phyloP scores from a whole-genome alignment of 1,140 invertebrate genomes.

The Hycleus cichorii region DNA sequence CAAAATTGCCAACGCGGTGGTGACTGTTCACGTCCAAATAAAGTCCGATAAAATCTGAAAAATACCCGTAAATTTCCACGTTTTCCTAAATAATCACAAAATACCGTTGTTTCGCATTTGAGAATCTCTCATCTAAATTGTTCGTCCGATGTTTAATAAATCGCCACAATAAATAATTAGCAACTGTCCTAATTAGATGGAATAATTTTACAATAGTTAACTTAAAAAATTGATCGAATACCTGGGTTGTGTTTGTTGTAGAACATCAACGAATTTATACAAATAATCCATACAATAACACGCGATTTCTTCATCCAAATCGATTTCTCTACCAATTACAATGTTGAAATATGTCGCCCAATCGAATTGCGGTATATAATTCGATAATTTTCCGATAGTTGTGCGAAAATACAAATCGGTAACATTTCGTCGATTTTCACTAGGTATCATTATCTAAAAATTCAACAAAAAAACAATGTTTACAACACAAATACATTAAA shows the following conservation, averaged over 20 bases:
- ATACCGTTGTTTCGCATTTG: slow-evolving; percentile 55
- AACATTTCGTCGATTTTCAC: slow-evolving; percentile 74
- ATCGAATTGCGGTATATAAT: slow-evolving; percentile 65
- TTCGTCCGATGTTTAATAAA: slow-evolving; percentile 80
- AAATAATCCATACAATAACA: slow-evolving; percentile 66
- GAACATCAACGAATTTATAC: slow-evolving; percentile 43
- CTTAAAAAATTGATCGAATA: slow-evolving; percentile 33
- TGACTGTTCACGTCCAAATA: slow-evolving; percentile 66
- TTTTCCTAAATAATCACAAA: background rate
- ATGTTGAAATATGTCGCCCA: slow-evolving; percentile 69
- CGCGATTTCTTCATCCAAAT: slow-evolving; percentile 58
- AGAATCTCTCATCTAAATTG: slow-evolving; percentile 75
- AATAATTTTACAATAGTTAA: slow-evolving; percentile 30
- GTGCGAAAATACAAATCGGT: slow-evolving; percentile 73
- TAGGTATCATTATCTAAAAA: slow-evolving; percentile 66
- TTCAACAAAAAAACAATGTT: background rate
- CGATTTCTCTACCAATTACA: slow-evolving; percentile 54
- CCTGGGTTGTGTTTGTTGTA: slow-evolving; percentile 41
- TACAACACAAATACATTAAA: no score
- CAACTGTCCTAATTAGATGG: slow-evolving; percentile 47
- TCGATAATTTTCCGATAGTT: slow-evolving; percentile 60
- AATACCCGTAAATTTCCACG: slow-evolving; percentile 21
- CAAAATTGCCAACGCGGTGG: slow-evolving; percentile 77
- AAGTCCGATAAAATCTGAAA: slow-evolving; percentile 60
- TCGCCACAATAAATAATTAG: slow-evolving; percentile 80